Evolutionary conservation across 1,140 invertebrate species (phyloP).

Genomic region (Drosophila pseudoobscura): DNA sequence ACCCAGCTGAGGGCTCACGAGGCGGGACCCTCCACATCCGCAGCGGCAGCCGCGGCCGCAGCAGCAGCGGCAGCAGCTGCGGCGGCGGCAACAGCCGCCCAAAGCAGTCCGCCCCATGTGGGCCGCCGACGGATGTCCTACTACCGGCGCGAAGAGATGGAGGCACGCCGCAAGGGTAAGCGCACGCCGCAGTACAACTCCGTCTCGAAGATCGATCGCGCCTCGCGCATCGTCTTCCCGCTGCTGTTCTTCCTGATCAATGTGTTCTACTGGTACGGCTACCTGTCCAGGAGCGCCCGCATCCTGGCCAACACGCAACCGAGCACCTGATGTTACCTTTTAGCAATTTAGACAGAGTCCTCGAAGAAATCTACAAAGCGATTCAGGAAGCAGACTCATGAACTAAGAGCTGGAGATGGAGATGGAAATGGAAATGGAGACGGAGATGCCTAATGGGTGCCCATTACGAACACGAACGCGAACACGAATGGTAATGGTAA

Average conservation of each 20-base stretch:
- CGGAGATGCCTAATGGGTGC: conserved; percentile 11
- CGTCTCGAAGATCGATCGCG: conserved; percentile 91
- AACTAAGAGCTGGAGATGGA: conserved; percentile 26
- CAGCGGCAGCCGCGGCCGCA: conserved; percentile 34
- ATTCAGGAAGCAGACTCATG: conserved; percentile 38
- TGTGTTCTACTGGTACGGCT: conserved; percentile 91
- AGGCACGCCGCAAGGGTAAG: conserved; percentile 84
- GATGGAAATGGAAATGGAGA: neutral
- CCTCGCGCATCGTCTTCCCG: conserved; percentile 90
- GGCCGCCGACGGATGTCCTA: conserved; percentile 77
- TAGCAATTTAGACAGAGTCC: conserved; percentile 83
- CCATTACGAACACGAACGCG: neutral
- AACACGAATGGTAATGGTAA: too few species aligned
- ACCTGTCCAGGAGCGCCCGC: conserved; percentile 87
- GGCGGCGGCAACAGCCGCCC: conserved; percentile 36
- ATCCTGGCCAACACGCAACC: conserved; percentile 71
- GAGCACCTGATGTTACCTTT: conserved; percentile 83
- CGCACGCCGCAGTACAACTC: conserved; percentile 88
- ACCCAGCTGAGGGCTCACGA: conserved; percentile 65
- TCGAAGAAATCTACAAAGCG: conserved; percentile 71
- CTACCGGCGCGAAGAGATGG: conserved; percentile 79
- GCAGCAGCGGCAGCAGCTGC: conserved; percentile 44
- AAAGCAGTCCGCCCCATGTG: conserved; percentile 24
- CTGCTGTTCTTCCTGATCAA: conserved; percentile 90
- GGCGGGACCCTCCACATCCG: conserved; percentile 50